A percentile compares a stretch with the other conserved stretches of the same genome.
Conservation (phyloP, 1,140 invertebrate genomes). For the Leptinotarsa texana region DNA sequence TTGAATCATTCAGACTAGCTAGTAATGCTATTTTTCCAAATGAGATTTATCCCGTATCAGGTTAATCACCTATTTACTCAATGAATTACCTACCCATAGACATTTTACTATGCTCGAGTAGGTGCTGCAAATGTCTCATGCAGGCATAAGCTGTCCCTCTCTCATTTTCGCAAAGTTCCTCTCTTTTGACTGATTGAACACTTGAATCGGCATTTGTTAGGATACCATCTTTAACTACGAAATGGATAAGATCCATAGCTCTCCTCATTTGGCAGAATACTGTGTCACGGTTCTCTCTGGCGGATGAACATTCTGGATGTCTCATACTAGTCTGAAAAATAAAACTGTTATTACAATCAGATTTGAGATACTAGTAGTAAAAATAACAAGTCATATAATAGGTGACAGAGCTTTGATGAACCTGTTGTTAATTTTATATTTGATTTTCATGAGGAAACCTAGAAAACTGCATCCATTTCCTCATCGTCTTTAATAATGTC, state of each 20-base stretch:
- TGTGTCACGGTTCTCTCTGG: constrained; percentile 93
- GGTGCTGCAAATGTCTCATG: constrained; percentile 80
- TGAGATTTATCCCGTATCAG: too few relatives aligned
- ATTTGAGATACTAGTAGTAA: neutral
- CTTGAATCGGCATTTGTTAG: constrained; percentile 54
- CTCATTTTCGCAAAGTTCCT: constrained; percentile 66
- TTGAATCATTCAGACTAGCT: too few relatives aligned
- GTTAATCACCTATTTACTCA: too few relatives aligned
- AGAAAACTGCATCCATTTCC: too few relatives aligned
- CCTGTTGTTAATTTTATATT: too few relatives aligned
- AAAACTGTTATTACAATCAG: neutral
- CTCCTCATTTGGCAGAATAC: constrained; percentile 97
- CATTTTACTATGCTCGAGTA: constrained; percentile 82
- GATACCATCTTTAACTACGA: constrained; percentile 93
- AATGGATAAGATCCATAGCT: constrained; percentile 97
- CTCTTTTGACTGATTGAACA: constrained; percentile 41
- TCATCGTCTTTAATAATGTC: too few relatives aligned
- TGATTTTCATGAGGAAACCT: too few relatives aligned
- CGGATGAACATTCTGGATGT: constrained; percentile 91
- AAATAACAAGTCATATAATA: too few relatives aligned
- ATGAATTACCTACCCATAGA: constrained; percentile 51
- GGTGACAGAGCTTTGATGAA: too few relatives aligned
- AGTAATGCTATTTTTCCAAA: too few relatives aligned
- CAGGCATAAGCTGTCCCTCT: constrained; percentile 76
- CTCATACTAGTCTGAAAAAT: constrained; percentile 76